Evolutionary conservation across 2,797 vertebrate genomes (phyloP), one percentile per base, ranked within the genome.

Genomic region (Chiroxiphia lanceolata): DNA sequence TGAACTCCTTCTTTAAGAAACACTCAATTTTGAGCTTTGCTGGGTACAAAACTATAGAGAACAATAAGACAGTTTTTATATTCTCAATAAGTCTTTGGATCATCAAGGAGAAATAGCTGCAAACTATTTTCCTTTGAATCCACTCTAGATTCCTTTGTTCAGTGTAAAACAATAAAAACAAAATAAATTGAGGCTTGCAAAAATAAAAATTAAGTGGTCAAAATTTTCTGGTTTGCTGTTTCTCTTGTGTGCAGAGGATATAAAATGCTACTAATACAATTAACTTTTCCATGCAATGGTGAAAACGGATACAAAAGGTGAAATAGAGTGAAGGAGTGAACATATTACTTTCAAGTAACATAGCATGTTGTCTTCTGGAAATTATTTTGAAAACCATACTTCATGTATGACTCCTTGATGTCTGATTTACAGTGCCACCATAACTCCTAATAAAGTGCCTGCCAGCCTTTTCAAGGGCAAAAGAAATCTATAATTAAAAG

Each of bases 381-480:
- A 81, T 85, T 68, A 70, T 82, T 93, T 57, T 69, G 40, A 76
- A 95, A 95, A 31, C 44, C 38, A 72, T 89, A 91, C 93, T 93
- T 95, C 48, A 78, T 59, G 27, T 82, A 67, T 59, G 61, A 48
- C 15, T 38, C 34, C 57, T 88, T 91, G 15, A 22, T 90, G 47
- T 69, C 84, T 91, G 93, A 93, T 91, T 94, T 93, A 85, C n/a
- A 54, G 23, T n/a, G 44, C 42, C 34, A 36, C 31, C 59, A 42
- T 40, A 72, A 71, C 54, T 82, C 20, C 11, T 54, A 72, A 15
- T 64, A 86, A 90, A 74, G 51, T 48, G 15, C 5, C 31, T 47
- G 13, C 8, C 27, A 83, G 20, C 25, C 89, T 92, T 78, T 54
- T 59, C 38, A 94, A 94, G 69, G 33, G 57, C 84, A 84, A 45